Conservation (phyloP, 2,888 invertebrate species). For the Pterostichus niger region DNA sequence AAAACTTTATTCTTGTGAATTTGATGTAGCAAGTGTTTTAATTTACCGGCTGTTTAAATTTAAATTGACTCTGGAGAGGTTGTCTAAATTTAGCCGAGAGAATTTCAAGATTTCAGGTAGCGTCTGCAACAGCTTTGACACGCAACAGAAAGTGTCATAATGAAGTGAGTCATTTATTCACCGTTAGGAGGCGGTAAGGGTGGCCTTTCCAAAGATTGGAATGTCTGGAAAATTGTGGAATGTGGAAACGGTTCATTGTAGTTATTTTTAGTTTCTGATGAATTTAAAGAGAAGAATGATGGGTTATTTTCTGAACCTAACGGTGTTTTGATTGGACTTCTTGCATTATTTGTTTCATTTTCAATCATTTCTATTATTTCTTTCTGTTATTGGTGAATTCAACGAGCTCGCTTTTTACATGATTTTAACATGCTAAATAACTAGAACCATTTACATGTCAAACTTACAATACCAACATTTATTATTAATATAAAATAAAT, state of each 20-base stretch:
- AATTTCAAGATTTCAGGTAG: slow-evolving; percentile 27
- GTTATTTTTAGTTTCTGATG: background rate
- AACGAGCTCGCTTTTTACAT: too few relatives aligned
- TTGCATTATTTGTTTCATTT: too few relatives aligned
- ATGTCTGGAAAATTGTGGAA: background rate
- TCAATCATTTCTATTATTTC: background rate
- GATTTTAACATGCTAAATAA: too few relatives aligned
- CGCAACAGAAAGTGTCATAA: background rate
- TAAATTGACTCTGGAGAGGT: slow-evolving; percentile 12
- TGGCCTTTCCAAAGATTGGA: too few relatives aligned
- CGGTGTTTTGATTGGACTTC: background rate
- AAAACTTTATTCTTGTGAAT: background rate
- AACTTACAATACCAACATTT: too few relatives aligned
- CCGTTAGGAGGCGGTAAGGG: too few relatives aligned
- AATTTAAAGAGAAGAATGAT: too few relatives aligned
- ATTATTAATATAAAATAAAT: too few relatives aligned
- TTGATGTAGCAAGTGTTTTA: slow-evolving; percentile 6
- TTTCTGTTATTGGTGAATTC: background rate
- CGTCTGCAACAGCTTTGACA: background rate
- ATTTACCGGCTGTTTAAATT: slow-evolving; percentile 26
- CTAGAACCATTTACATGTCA: too few relatives aligned
- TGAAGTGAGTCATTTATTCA: slow-evolving; percentile 16
- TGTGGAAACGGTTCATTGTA: background rate
- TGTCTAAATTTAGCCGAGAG: slow-evolving; percentile 24
- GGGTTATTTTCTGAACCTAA: background rate